phyloP scores from a whole-genome alignment of 2,113 vertebrate genomes.

The Coptodon rendalli region DNA sequence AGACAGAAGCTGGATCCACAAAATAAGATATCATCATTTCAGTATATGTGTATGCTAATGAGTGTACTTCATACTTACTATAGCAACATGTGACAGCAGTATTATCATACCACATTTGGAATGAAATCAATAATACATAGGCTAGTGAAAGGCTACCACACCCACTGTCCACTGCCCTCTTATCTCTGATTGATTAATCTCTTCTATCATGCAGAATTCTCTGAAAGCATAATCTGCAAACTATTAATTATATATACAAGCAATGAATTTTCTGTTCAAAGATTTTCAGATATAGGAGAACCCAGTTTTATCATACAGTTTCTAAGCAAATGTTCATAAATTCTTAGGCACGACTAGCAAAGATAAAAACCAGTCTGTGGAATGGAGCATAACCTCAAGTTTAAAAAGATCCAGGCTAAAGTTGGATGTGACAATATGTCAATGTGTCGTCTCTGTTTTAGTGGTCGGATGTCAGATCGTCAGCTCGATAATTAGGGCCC shows the following conservation, averaged over 20 bases:
- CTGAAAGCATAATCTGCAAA: not conserved
- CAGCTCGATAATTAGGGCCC: constrained; percentile 54
- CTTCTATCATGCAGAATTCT: not conserved
- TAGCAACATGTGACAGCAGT: not conserved
- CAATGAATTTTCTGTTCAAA: not conserved
- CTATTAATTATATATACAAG: not conserved
- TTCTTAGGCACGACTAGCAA: not conserved
- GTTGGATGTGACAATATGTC: constrained; percentile 48
- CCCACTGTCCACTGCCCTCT: not conserved
- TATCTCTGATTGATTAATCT: not conserved
- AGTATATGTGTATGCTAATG: not conserved
- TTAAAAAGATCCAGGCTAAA: not conserved
- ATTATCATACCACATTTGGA: not conserved
- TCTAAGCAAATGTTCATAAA: not conserved
- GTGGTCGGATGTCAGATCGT: constrained; percentile 36
- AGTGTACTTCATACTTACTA: not conserved
- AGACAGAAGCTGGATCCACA: not conserved
- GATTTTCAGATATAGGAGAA: not conserved
- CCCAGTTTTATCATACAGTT: not conserved
- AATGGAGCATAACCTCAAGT: not conserved
- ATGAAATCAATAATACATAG: not conserved
- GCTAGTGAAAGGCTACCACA: not conserved
- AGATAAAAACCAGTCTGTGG: not conserved
- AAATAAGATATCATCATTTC: not conserved
- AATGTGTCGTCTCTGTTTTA: constrained; percentile 42